Evolutionary conservation across 2,888 invertebrate genomes (phyloP).

Genomic region (Chrysolina oricalcia): DNA sequence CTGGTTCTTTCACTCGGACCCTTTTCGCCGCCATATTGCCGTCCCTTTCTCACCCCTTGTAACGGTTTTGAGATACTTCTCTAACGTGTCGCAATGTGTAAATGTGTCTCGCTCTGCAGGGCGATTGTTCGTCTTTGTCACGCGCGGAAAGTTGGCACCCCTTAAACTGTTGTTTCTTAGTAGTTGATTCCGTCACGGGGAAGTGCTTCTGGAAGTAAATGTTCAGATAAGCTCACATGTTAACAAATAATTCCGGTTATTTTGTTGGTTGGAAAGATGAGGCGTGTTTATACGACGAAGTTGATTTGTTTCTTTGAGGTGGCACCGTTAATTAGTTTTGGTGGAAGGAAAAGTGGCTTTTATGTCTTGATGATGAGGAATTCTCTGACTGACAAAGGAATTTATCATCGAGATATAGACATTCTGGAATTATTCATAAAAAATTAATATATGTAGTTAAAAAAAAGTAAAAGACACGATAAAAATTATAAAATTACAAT

Average conservation of each 20-base stretch:
- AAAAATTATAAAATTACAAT: too few relatives aligned
- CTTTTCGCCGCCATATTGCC: slow-evolving; percentile 43
- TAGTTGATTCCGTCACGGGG: slow-evolving; percentile 57
- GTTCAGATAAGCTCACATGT: slow-evolving; percentile 58
- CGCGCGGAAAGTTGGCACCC: slow-evolving; percentile 42
- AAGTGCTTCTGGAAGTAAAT: slow-evolving; percentile 55
- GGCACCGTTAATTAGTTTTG: slow-evolving; percentile 10
- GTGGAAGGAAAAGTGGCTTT: slow-evolving; percentile 26
- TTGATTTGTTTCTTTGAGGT: slow-evolving; percentile 12
- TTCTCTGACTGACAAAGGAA: background rate
- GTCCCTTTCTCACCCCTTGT: slow-evolving; percentile 60
- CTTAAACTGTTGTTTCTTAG: slow-evolving; percentile 60
- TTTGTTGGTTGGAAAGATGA: slow-evolving; percentile 39
- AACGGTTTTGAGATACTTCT: slow-evolving; percentile 60
- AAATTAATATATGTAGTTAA: too few relatives aligned
- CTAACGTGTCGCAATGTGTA: slow-evolving; percentile 53
- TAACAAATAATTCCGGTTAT: slow-evolving; percentile 59
- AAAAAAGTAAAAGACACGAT: too few relatives aligned
- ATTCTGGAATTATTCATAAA: too few relatives aligned
- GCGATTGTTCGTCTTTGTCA: slow-evolving; percentile 18
- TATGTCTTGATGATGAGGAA: background rate
- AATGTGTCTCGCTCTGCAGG: slow-evolving; percentile 30
- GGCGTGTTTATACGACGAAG: slow-evolving; percentile 43
- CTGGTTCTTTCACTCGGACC: slow-evolving; percentile 56
- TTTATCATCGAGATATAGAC: background rate